A percentile compares a stretch with the other conserved stretches of the same genome.
Conservation (phyloP, 1,140 invertebrate species). For the Ladona fulva region DNA sequence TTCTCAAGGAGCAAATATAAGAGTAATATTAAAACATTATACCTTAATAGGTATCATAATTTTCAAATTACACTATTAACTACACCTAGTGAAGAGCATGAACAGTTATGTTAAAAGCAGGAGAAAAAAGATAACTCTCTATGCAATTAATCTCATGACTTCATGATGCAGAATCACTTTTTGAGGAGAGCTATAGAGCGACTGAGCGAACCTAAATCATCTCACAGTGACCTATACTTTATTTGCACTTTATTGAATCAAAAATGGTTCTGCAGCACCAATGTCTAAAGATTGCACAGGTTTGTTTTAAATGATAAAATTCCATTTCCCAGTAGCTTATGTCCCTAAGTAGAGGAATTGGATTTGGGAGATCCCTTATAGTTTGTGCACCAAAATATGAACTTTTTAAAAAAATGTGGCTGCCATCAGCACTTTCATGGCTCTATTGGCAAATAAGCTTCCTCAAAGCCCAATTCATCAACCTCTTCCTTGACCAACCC, state of each 20-base stretch:
- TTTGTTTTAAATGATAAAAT: not conserved
- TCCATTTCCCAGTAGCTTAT: not conserved
- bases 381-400: slow-evolving; percentile 9
- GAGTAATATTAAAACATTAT: not conserved
- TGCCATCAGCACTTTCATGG: not conserved
- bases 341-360: not conserved
- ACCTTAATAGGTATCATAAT: not conserved
- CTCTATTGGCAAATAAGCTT: not conserved
- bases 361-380: not conserved
- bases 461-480: not conserved
- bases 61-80: slow-evolving; percentile 5
- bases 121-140: not conserved
- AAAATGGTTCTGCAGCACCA: slow-evolving; percentile 4
- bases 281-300: slow-evolving; percentile 1
- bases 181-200: not conserved
- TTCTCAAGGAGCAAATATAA: slow-evolving; percentile 3
- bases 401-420: slow-evolving; percentile 1
- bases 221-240: not conserved
- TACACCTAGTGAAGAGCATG: slow-evolving; percentile 4
- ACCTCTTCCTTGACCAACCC: not conserved
- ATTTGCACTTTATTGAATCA: slow-evolving; percentile 10
- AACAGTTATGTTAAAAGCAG: slow-evolving; percentile 4
- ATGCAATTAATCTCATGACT: not conserved
- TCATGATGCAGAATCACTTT: slow-evolving; percentile 1
- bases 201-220: not conserved